A percentile compares a stretch with the other conserved stretches of the same genome.
Evolutionary conservation across 2,888 invertebrate species (phyloP).

Genomic region (Mesorhabditis belari): DNA sequence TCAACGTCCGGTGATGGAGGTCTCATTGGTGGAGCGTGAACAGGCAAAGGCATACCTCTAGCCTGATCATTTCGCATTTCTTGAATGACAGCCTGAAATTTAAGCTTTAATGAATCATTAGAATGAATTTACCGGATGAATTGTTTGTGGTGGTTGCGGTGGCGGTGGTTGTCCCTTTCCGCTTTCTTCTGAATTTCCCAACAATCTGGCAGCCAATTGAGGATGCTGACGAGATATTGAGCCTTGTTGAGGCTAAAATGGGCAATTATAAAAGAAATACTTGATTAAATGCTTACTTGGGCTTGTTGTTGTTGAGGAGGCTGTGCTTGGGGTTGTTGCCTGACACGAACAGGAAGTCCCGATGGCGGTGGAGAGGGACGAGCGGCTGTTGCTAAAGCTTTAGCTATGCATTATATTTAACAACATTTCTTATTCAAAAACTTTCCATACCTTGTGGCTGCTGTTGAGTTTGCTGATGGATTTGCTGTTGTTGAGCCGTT

Average conservation of each 20-base stretch:
- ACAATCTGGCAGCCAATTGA: background rate
- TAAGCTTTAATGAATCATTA: background rate
- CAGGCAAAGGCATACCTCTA: background rate
- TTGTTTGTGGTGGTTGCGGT: background rate
- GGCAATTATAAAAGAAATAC: background rate
- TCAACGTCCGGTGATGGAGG: background rate
- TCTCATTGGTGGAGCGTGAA: background rate
- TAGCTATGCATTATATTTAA: too few relatives aligned
- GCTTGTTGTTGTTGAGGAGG: background rate
- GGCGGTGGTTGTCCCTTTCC: background rate
- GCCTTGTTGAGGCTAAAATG: background rate
- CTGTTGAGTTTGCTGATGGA: background rate
- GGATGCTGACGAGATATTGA: background rate
- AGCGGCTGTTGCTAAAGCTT: too few relatives aligned
- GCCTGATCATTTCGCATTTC: background rate
- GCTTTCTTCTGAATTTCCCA: background rate
- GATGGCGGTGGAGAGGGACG: too few relatives aligned
- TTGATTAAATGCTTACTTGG: background rate
- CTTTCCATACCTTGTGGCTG: too few relatives aligned
- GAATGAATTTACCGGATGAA: background rate
- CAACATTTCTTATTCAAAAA: too few relatives aligned
- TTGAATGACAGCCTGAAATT: background rate
- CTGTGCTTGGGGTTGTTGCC: background rate
- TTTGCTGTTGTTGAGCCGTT: background rate
- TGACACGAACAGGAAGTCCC: too few relatives aligned